Evolutionary conservation across 2,888 invertebrate species (phyloP).

Genomic region (Leptinotarsa peninsularis): DNA sequence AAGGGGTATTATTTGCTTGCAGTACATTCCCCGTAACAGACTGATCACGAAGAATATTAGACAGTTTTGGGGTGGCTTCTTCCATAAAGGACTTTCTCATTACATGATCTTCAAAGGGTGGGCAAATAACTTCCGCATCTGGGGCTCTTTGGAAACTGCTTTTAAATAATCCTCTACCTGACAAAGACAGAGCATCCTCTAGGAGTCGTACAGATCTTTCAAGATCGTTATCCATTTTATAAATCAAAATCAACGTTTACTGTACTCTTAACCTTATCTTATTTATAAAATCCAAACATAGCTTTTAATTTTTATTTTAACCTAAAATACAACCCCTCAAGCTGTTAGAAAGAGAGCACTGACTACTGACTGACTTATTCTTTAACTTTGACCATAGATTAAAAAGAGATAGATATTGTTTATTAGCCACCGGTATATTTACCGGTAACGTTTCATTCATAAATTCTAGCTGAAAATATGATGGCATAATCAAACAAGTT

Average conservation of each 20-base stretch:
- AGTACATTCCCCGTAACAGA: slow-evolving; percentile 59
- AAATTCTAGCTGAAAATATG: too few relatives aligned
- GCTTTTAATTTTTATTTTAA: too few relatives aligned
- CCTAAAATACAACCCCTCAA: too few relatives aligned
- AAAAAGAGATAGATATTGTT: too few relatives aligned
- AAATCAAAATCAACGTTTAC: neutral
- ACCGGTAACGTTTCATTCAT: too few relatives aligned
- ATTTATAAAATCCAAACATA: neutral
- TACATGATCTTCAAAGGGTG: slow-evolving; percentile 50
- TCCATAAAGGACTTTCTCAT: slow-evolving; percentile 39
- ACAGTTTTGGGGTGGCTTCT: slow-evolving; percentile 43
- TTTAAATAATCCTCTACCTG: slow-evolving; percentile 54
- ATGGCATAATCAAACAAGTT: too few relatives aligned
- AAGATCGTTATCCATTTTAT: slow-evolving; percentile 61
- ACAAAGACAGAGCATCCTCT: slow-evolving; percentile 60
- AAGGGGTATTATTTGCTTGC: slow-evolving; percentile 56
- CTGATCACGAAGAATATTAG: slow-evolving; percentile 47
- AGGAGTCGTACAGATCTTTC: slow-evolving; percentile 61
- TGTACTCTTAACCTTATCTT: neutral
- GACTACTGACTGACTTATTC: too few relatives aligned
- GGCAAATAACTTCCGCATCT: slow-evolving; percentile 16
- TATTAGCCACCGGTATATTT: too few relatives aligned
- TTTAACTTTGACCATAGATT: too few relatives aligned
- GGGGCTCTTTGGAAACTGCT: slow-evolving; percentile 28
- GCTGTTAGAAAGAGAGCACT: too few relatives aligned